Evolutionary conservation across 2,888 invertebrate genomes (phyloP).

Genomic region (Ormyrus pomaceus): DNA sequence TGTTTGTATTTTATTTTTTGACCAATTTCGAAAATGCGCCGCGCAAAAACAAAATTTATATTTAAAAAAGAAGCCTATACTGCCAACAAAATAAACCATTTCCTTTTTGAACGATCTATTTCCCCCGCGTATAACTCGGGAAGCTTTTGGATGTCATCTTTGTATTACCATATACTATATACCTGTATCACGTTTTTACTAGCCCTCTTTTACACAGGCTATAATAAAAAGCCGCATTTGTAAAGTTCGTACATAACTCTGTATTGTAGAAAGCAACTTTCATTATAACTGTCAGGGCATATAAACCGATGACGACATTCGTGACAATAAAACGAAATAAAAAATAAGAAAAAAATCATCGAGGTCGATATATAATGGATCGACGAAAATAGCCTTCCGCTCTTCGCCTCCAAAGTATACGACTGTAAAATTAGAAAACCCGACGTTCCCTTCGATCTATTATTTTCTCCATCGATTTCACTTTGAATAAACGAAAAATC

Average conservation of each 20-base stretch:
- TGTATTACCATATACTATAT: conserved; percentile 4
- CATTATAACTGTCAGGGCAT: conserved; percentile 59
- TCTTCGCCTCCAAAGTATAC: conserved; percentile 6
- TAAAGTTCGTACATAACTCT: conserved; percentile 18
- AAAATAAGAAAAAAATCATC: conserved; percentile 18
- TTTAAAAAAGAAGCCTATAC: background rate
- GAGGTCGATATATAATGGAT: conserved; percentile 36
- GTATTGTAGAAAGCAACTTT: conserved; percentile 32
- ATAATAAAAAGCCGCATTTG: conserved; percentile 15
- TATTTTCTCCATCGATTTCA: background rate
- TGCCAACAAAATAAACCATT: conserved; percentile 20
- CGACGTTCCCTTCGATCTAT: background rate
- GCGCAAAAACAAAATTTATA: background rate
- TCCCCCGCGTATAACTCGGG: background rate
- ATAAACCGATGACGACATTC: conserved; percentile 55
- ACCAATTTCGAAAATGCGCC: background rate
- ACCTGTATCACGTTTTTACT: conserved; percentile 40
- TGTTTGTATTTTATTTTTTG: conserved; percentile 13
- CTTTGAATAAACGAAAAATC: background rate
- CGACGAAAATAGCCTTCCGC: conserved; percentile 7
- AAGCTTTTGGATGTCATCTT: conserved; percentile 26
- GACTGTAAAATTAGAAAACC: conserved; percentile 9
- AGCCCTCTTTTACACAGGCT: conserved; percentile 24
- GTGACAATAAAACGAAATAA: conserved; percentile 52
- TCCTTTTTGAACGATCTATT: conserved; percentile 8